Percentiles rank a stretch among this genome's conserved stretches.
These are phyloP conservation scores for Turritopsis rubra DNA, from an alignment of 30 jellyfish, hydroid and myxozoan genomes.

Conservation along the genomic window DNA sequence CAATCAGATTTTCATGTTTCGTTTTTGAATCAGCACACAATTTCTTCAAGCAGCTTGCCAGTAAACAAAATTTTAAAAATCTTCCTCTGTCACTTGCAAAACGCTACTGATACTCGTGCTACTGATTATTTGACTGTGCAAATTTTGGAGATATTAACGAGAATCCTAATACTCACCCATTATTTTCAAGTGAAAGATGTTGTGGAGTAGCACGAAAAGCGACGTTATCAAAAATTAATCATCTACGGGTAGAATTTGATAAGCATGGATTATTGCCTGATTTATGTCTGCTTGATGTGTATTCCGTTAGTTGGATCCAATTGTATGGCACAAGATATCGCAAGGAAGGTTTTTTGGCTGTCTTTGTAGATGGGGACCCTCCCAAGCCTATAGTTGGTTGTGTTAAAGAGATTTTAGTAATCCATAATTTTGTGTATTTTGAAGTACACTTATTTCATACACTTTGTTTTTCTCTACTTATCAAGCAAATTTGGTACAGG, in stretches of 20 bases:
- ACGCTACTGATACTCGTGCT: too few species aligned
- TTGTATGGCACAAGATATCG: constrained; percentile 31
- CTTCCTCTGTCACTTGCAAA: constrained; percentile 25
- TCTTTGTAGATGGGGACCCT: constrained; percentile 23
- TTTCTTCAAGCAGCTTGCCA: constrained; percentile 27
- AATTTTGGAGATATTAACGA: constrained; percentile 28
- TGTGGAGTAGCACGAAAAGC: constrained; percentile 19
- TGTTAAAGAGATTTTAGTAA: constrained; percentile 5
- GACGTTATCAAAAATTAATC: background rate
- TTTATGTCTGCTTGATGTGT: constrained; percentile 2
- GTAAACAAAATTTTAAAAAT: constrained; percentile 41
- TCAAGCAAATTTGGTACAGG: background rate
- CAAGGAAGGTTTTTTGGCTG: constrained; percentile 16
- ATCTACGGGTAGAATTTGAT: constrained; percentile 12
- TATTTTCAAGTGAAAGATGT: constrained; percentile 23
- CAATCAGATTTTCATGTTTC: constrained; percentile 38
- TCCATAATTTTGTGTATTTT: constrained; percentile 21
- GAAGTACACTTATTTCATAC: background rate
- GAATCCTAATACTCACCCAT: constrained; percentile 24
- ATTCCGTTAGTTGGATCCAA: constrained; percentile 27
- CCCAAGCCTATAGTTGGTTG: constrained; percentile 29
- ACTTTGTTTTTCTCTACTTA: too few species aligned
- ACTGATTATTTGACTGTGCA: constrained; percentile 30
- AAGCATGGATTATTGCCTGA: constrained; percentile 22
- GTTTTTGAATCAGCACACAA: constrained; percentile 33